phyloP scores from a whole-genome alignment of 2,113 vertebrate genomes.

The Mustelus asterias region DNA sequence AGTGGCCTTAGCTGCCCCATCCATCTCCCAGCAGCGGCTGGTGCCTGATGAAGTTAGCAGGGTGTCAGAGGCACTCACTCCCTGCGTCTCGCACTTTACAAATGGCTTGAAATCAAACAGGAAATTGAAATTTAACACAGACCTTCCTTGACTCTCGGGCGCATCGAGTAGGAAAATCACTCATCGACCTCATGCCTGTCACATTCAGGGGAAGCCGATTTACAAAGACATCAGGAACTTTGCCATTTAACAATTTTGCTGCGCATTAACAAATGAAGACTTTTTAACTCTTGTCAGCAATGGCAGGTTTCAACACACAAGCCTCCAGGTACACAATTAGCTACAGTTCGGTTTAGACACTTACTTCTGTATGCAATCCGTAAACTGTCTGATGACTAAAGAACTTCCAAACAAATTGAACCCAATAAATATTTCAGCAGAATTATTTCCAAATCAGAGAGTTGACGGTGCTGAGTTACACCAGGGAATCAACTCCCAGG shows the following conservation, averaged over 20 bases:
- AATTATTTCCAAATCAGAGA: not conserved
- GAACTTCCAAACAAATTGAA: constrained; percentile 23
- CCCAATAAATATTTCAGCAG: constrained; percentile 30
- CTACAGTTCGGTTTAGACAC: not conserved
- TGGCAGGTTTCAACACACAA: constrained; percentile 6
- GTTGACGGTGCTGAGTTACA: not conserved
- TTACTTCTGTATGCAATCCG: constrained; percentile 8
- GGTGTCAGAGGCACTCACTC: constrained; percentile 28
- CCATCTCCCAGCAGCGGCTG: constrained; percentile 32
- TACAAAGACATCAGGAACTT: constrained; percentile 35
- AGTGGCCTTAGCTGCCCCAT: constrained; percentile 37
- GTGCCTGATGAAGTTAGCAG: constrained; percentile 33
- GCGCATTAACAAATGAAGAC: constrained; percentile 32
- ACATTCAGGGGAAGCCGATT: constrained; percentile 33
- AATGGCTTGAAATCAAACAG: constrained; percentile 36
- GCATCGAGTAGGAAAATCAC: constrained; percentile 26
- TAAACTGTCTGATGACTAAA: constrained; percentile 1
- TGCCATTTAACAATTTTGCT: constrained; percentile 31
- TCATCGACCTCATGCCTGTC: constrained; percentile 30
- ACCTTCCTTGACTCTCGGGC: constrained; percentile 33
- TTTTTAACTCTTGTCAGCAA: constrained; percentile 28
- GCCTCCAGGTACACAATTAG: constrained; percentile 30
- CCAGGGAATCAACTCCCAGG: not conserved
- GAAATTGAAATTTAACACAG: constrained; percentile 38
- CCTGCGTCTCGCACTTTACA: constrained; percentile 27